A percentile compares a stretch with the other conserved stretches of the same genome.
Evolutionary conservation across 2,113 vertebrate genomes (phyloP).

Genomic region (Alaudala cheleensis): DNA sequence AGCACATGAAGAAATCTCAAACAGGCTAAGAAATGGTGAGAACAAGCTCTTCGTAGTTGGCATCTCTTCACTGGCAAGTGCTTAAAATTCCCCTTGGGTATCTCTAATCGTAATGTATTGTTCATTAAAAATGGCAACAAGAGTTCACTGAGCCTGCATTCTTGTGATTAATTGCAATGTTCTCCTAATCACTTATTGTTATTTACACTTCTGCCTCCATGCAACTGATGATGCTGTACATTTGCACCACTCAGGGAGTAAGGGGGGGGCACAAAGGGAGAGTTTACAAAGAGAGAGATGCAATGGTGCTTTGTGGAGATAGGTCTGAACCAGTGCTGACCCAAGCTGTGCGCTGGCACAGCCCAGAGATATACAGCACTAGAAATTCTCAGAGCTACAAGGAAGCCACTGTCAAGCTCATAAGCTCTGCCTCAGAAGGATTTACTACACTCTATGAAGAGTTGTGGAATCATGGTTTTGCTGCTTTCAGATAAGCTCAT

Average conservation of each 20-base stretch:
- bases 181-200: constrained; percentile 37
- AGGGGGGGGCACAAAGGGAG: neutral
- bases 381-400: neutral
- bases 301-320: neutral
- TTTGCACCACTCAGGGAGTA: neutral
- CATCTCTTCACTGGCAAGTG: neutral
- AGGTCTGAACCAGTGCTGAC: neutral
- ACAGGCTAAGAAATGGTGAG: neutral
- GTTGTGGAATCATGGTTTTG: neutral
- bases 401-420: accelerated
- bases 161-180: constrained; percentile 6
- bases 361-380: accelerated
- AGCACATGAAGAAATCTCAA: neutral
- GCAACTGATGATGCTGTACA: neutral
- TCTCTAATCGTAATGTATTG: constrained; percentile 12
- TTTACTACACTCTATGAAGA: neutral
- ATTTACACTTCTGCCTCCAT: constrained; percentile 36
- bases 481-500: neutral
- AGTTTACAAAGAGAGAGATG: neutral
- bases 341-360: neutral
- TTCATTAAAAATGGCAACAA: constrained; percentile 52
- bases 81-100: neutral
- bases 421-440: neutral
- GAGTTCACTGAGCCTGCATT: neutral
- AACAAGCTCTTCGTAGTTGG: neutral